A percentile compares a stretch with the other conserved stretches of the same genome.
phyloP scores from a whole-genome alignment of 2,113 vertebrate species.

The Chinchilla lanigera region DNA sequence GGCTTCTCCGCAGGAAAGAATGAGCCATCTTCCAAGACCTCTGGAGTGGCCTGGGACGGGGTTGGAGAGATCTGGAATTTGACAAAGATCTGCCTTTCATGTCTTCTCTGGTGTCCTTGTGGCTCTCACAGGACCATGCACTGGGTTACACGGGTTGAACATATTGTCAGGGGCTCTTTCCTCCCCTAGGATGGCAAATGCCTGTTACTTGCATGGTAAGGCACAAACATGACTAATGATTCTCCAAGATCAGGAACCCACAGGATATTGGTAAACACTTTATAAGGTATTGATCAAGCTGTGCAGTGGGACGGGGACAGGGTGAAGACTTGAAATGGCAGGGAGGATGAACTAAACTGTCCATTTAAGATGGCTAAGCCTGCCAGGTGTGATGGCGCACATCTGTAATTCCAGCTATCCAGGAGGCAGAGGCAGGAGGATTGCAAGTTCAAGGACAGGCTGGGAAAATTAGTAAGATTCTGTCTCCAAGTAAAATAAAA shows the following conservation, averaged over 20 bases:
- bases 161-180: not conserved
- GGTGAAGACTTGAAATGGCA: not conserved
- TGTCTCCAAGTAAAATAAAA: not conserved
- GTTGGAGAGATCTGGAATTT: not conserved
- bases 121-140: not conserved
- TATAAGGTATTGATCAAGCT: not conserved
- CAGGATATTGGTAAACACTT: no score
- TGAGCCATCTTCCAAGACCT: not conserved
- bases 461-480: not conserved
- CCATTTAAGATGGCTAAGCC: not conserved
- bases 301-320: not conserved
- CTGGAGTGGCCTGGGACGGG: rapidly evolving
- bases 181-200: not conserved
- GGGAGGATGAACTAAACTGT: not conserved
- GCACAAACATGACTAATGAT: not conserved
- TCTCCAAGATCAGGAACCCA: not conserved
- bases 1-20: not conserved
- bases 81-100: not conserved
- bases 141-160: not conserved
- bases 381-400: not conserved
- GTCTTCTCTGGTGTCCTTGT: not conserved
- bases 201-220: not conserved
- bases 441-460: not conserved
- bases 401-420: not conserved
- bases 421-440: not conserved